Evolutionary conservation across 2,888 invertebrate species (phyloP).

Genomic region (Pristionchus mayeri): DNA sequence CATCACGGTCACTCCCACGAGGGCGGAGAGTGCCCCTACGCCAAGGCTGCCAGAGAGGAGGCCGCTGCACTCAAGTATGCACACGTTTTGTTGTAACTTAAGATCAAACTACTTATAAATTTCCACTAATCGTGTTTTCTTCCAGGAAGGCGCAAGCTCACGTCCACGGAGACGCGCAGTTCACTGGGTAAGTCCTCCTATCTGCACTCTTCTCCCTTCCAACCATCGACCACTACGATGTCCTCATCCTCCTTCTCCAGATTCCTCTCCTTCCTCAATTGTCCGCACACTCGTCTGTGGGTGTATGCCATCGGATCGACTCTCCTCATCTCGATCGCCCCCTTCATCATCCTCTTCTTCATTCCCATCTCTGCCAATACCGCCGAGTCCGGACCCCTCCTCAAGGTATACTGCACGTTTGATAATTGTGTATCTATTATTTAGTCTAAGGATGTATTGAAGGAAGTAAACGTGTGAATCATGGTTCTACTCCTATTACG

Average conservation of each 20-base stretch:
- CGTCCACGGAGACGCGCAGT: constrained; percentile 35
- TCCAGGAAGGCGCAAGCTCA: constrained; percentile 40
- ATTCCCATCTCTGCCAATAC: constrained; percentile 86
- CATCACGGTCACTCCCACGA: constrained; percentile 62
- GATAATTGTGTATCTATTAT: too few relatives aligned
- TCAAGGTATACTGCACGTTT: constrained; percentile 57
- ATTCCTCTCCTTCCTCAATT: constrained; percentile 70
- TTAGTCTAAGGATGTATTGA: too few relatives aligned
- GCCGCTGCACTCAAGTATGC: not conserved
- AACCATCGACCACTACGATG: not conserved
- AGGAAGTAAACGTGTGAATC: too few relatives aligned
- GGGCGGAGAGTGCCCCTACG: constrained; percentile 59
- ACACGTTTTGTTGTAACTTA: too few relatives aligned
- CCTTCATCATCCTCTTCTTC: constrained; percentile 91
- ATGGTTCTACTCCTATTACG: too few relatives aligned
- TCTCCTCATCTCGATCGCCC: constrained; percentile 92
- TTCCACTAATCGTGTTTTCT: not conserved
- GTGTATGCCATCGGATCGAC: constrained; percentile 82
- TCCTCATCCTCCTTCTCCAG: constrained; percentile 58
- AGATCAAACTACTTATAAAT: too few relatives aligned
- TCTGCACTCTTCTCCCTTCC: not conserved
- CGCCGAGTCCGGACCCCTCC: constrained; percentile 68
- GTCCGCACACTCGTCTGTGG: constrained; percentile 72
- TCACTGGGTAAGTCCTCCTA: constrained; percentile 51
- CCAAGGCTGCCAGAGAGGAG: constrained; percentile 47